A percentile compares a stretch with the other conserved stretches of the same genome.
phyloP scores from a whole-genome alignment of 2,113 vertebrate species.

The Alethe castanea region DNA sequence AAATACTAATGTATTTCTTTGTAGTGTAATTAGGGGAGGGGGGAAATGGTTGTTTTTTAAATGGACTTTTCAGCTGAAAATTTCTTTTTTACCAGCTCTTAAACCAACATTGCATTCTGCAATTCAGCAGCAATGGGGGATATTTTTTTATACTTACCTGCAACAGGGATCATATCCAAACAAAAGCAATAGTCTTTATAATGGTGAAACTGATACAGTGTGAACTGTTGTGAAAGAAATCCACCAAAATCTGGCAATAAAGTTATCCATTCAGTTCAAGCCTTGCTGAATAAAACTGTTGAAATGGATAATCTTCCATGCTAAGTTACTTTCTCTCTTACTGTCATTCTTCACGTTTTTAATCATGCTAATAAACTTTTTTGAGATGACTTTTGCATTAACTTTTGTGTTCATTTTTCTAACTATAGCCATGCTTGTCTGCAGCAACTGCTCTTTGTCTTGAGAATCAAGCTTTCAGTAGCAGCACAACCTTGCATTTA shows the following conservation, averaged over 20 bases:
- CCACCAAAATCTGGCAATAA: conserved; percentile 68
- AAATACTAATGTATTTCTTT: conserved; percentile 81
- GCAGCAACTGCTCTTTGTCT: background rate
- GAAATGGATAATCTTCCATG: conserved; percentile 71
- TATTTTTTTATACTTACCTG: conserved; percentile 76
- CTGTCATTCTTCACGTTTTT: conserved; percentile 78
- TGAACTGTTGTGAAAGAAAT: conserved; percentile 56
- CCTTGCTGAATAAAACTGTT: conserved; percentile 61
- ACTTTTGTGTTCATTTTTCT: conserved; percentile 56
- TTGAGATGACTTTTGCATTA: conserved; percentile 69
- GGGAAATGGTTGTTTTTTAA: conserved; percentile 53
- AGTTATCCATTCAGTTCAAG: conserved; percentile 40
- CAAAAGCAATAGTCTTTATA: conserved; percentile 65
- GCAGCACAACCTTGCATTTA: background rate
- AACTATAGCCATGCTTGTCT: background rate
- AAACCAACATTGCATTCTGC: conserved; percentile 60
- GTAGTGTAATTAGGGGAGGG: conserved; percentile 59
- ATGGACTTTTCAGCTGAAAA: conserved; percentile 57
- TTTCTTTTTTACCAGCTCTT: conserved; percentile 71
- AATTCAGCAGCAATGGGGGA: conserved; percentile 60
- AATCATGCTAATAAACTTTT: conserved; percentile 84
- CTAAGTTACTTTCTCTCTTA: conserved; percentile 61
- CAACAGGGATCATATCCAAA: conserved; percentile 59
- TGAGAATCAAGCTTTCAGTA: background rate
- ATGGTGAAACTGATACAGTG: background rate